Evolutionary conservation across 2,888 invertebrate species (phyloP), one percentile per base, ranked within the genome.

Genomic region (Cactoblastis cactorum): DNA sequence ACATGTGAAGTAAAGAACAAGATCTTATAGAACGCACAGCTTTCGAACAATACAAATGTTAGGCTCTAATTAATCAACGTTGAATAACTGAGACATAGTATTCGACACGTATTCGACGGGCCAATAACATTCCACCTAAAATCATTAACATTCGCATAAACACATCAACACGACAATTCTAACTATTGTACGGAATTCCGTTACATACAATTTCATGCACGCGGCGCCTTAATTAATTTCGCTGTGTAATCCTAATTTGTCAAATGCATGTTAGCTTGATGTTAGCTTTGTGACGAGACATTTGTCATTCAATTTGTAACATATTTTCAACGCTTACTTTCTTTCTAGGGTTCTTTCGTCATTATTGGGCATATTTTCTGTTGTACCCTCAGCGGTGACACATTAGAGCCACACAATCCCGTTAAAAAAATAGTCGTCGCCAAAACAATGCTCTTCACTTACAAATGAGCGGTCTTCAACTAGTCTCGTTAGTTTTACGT

Each of bases 241-340:
- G n/a, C 18, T 22, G 22, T 8, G 24, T 41, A 41, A 22, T 22
- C 22, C 39, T 22, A 41, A 41, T 41, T 41, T 41, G 39, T 41
- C 39, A 41, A 41, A 41, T 18, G 19, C 18, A 22, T 19, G 22
- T 41, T n/a, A 11, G 4, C 4, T 48, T 53, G 50, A 53, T 51
- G 28, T 48, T 49, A 53, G 39, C 55, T 51, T 41, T 45, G 49
- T 47, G 50, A 35, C 43, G 51, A 41, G 51, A n/a, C 48, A 53
- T 53, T 52, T 34, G 55, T 55, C 52, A 53, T 51, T 47, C 49
- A 12, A 3, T 35, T 35, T 12, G 15, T 35, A 4, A 28, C 28
- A 28, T 28, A 28, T 28, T 28, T 28, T 28, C 8, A 9, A 28
- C 28, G 9, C 9, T 28, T 28, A 28, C n/a, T n/a, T n/a, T n/a